A percentile compares a stretch with the other conserved stretches of the same genome.
These are phyloP conservation scores for Temnothorax longispinosus DNA, from an alignment of 1,140 invertebrate species.

Conservation along the genomic window DNA sequence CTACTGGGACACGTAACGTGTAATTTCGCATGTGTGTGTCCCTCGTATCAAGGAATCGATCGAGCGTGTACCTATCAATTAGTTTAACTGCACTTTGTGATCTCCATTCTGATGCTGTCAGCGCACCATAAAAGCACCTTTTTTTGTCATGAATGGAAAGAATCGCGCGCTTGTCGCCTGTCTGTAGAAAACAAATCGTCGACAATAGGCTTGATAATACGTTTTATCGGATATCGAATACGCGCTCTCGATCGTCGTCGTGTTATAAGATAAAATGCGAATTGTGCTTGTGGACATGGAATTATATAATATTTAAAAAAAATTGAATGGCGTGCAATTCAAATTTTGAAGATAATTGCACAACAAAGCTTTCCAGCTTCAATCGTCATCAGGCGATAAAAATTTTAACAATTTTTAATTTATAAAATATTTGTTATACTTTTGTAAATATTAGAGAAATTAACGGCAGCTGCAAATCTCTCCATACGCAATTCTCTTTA, in stretches of 20 bases:
- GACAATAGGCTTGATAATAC: background rate
- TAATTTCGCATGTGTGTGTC: constrained; percentile 29
- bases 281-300: background rate
- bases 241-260: background rate
- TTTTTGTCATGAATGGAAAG: constrained; percentile 26
- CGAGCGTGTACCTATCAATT: constrained; percentile 56
- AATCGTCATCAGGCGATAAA: background rate
- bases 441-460: background rate
- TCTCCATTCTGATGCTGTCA: constrained; percentile 20
- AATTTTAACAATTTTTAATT: background rate
- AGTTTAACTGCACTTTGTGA: constrained; percentile 33
- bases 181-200: background rate
- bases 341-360: background rate
- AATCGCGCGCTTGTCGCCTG: background rate
- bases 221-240: background rate
- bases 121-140: constrained; percentile 12
- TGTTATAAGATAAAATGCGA: constrained; percentile 4
- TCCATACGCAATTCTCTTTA: background rate
- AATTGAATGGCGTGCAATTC: background rate
- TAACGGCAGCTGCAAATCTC: background rate
- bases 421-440: background rate
- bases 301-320: constrained; percentile 1
- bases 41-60: constrained; percentile 25
- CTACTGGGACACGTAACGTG: background rate
- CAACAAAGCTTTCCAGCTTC: too few relatives aligned